Evolutionary conservation across 2,797 vertebrate species (phyloP).

Genomic region (Propithecus deckenii): DNA sequence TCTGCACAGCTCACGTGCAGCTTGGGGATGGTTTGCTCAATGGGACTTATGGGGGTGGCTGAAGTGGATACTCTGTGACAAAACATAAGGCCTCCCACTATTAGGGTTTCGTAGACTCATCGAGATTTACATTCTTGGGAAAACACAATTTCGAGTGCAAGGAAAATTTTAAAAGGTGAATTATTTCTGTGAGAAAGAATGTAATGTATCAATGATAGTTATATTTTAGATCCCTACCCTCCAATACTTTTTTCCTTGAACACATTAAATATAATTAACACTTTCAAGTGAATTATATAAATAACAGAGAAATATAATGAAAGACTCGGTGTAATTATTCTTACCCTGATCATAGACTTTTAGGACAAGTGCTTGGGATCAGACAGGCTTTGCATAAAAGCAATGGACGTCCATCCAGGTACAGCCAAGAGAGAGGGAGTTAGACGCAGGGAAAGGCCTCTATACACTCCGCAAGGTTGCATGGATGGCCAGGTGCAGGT

Average conservation of each 20-base stretch:
- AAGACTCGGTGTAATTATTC: neutral
- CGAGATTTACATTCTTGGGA: neutral
- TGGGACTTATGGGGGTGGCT: neutral
- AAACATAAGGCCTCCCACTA: neutral
- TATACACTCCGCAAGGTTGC: rapidly evolving
- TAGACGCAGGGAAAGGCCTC: neutral
- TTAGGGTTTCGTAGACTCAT: neutral
- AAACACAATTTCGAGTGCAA: neutral
- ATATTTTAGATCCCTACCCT: neutral
- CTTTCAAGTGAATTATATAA: neutral
- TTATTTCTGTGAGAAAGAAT: neutral
- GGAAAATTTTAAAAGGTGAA: neutral
- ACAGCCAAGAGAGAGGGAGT: neutral
- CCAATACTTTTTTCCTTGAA: neutral
- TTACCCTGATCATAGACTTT: neutral
- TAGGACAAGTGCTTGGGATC: neutral
- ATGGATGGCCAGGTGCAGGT: neutral
- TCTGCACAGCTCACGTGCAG: neutral
- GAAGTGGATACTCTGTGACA: too few relatives aligned
- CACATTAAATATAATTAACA: neutral
- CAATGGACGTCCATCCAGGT: neutral
- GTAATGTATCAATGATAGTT: neutral
- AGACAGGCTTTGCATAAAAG: neutral
- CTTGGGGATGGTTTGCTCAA: neutral
- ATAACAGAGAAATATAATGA: neutral